A percentile compares a stretch with the other conserved stretches of the same genome.
Evolutionary conservation across 1,140 invertebrate genomes (phyloP).

Genomic region (Plodia interpunctella): DNA sequence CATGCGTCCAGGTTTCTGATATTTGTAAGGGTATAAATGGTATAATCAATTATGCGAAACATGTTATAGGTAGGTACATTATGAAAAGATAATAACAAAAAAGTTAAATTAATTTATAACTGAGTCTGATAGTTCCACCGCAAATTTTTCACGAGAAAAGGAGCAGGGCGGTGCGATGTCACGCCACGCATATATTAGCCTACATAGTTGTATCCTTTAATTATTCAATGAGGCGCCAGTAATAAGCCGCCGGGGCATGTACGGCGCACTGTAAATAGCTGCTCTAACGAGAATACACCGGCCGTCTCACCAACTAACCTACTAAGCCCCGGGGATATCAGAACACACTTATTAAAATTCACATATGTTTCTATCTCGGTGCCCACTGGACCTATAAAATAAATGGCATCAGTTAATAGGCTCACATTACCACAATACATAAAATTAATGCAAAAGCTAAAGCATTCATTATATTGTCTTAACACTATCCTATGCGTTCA

Average conservation of each 20-base stretch:
- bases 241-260: conserved; percentile 45
- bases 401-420: background rate
- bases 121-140: background rate
- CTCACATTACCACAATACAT: background rate
- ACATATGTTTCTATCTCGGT: conserved; percentile 17
- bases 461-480: background rate
- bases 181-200: conserved; percentile 52
- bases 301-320: conserved; percentile 57
- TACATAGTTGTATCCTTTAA: conserved; percentile 41
- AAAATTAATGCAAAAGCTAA: background rate
- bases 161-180: background rate
- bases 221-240: conserved; percentile 64
- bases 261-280: conserved; percentile 45
- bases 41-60: no score
- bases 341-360: conserved; percentile 43
- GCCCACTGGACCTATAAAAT: conserved; percentile 16
- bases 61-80: no score
- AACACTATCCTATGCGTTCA: background rate
- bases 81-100: no score
- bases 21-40: no score
- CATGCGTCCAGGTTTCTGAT: no score
- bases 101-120: no score
- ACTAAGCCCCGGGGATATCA: conserved; percentile 48
- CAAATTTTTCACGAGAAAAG: background rate
- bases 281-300: conserved; percentile 30